Evolutionary conservation across 2,888 invertebrate species (phyloP), one percentile per base, ranked within the genome.

Genomic region (Metacarcinus magister): DNA sequence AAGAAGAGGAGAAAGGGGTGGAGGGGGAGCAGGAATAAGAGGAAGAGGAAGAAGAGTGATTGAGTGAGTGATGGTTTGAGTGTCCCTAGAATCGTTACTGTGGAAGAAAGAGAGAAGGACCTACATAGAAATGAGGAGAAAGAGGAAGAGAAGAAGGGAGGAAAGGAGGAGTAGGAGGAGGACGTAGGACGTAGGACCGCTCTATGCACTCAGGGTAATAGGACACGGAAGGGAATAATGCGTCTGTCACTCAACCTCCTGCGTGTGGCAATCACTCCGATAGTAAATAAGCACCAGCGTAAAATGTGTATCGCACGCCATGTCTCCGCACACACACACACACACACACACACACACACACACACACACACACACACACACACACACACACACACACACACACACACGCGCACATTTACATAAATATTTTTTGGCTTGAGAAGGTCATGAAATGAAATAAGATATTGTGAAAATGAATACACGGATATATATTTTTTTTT

Each of bases 331-430:
- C 93, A 60, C 28, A 60, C 67, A 32, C 32, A n/a, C 92, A 32
- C 54, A 32, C 92, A 54, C 92, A 92, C 28, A 92, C 92, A 54
- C 92, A 92, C 92, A 92, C 48, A 60, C 93, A 93, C 60, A 93
- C 67, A 92, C 54, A 54, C 92, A 54, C 54, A 54, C 92, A 54
- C 92, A 92, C 54, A 92, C 92, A 54, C 92, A 92, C 92, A 92
- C 92, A 92, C 92, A 48, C 92, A 92, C 46, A 92, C 46, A 92
- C 46, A 92, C 92, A 92, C 92, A 48, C 92, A 92, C 90, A 90
- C 92, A 92, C 92, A 92, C 48, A 92, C 92, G n/a, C 46, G 13
- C 92, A 92, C 92, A 92, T 32, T 28, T 13, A 46, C 46, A 92
- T n/a, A 92, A 23, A 92, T 19, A 60, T 46, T 46, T 46, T n/a